Evolutionary conservation across 2,797 vertebrate species (phyloP).

Genomic region (Gadopsis bispinosus): DNA sequence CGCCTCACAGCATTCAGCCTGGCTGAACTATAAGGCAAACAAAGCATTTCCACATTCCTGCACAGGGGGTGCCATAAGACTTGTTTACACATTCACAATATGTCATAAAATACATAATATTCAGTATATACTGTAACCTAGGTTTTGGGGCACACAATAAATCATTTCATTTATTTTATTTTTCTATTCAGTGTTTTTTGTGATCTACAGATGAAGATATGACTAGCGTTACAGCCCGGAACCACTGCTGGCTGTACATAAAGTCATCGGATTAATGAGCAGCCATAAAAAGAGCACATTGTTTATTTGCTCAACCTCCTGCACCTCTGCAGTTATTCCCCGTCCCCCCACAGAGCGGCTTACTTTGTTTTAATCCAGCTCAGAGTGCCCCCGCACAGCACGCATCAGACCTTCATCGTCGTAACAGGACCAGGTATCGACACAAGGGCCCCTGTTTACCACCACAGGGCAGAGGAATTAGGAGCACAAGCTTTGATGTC

Average conservation of each 20-base stretch:
- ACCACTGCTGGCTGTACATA: constrained; percentile 1
- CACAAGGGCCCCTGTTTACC: constrained; percentile 69
- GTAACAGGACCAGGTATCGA: constrained; percentile 67
- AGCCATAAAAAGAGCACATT: constrained; percentile 51
- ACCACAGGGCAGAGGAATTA: constrained; percentile 75
- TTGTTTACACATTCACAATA: constrained; percentile 29
- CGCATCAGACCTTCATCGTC: constrained; percentile 48
- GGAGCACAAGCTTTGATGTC: constrained; percentile 77
- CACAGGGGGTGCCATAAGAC: constrained; percentile 7
- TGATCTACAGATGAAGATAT: neutral
- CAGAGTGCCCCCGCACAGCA: constrained; percentile 64
- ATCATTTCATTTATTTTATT: constrained; percentile 5
- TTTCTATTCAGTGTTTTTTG: neutral
- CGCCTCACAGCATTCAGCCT: constrained; percentile 35
- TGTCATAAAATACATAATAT: constrained; percentile 16
- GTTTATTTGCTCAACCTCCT: constrained; percentile 71
- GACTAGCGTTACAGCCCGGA: neutral
- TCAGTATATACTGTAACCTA: neutral
- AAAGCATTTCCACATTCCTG: constrained; percentile 10
- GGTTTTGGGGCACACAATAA: neutral
- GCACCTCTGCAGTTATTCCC: constrained; percentile 55
- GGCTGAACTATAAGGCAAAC: constrained; percentile 28
- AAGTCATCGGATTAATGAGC: constrained; percentile 31
- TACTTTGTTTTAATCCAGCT: constrained; percentile 82
- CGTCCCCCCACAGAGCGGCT: constrained; percentile 70